A percentile compares a stretch with the other conserved stretches of the same genome.
These are phyloP conservation scores for Orcinus orca DNA, from an alignment of 2,113 vertebrate species.

Conservation along the genomic window DNA sequence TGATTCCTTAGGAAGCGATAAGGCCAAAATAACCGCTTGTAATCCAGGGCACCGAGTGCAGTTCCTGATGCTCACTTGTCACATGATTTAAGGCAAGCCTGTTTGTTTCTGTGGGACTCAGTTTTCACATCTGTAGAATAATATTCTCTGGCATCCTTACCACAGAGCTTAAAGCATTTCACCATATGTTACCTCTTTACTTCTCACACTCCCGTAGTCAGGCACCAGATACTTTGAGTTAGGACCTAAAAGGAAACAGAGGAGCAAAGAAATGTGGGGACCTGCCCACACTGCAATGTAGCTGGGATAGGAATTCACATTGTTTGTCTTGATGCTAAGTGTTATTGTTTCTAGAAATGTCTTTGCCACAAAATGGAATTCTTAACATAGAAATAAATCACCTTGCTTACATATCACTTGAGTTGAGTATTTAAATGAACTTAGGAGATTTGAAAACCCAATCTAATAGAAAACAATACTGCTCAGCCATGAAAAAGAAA, in stretches of 20 bases:
- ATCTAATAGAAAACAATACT: not conserved
- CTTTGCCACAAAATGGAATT: conserved; percentile 27
- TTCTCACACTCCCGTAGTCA: not conserved
- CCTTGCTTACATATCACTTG: not conserved
- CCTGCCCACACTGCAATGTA: not conserved
- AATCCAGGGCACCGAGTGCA: fast-evolving
- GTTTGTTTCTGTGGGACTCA: conserved; percentile 30
- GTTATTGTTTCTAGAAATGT: conserved; percentile 3
- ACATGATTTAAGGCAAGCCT: not conserved
- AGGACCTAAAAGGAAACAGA: not conserved
- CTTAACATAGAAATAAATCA: conserved; percentile 22
- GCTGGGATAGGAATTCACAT: not conserved
- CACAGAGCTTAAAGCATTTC: conserved; percentile 36
- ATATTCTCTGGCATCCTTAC: conserved; percentile 13
- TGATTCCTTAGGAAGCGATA: not conserved
- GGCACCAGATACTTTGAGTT: not conserved
- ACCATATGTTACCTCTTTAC: not conserved
- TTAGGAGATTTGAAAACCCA: conserved; percentile 29
- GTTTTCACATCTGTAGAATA: conserved; percentile 46
- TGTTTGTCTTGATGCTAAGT: not conserved
- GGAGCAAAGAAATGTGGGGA: not conserved
- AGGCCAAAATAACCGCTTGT: not conserved
- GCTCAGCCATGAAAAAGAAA: not conserved
- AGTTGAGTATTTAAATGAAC: conserved; percentile 34
- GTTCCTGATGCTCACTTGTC: not conserved